A percentile compares a stretch with the other conserved stretches of the same genome.
These are phyloP conservation scores for Camponotus pennsylvanicus DNA, from an alignment of 1,140 invertebrate genomes.

Conservation along the genomic window DNA sequence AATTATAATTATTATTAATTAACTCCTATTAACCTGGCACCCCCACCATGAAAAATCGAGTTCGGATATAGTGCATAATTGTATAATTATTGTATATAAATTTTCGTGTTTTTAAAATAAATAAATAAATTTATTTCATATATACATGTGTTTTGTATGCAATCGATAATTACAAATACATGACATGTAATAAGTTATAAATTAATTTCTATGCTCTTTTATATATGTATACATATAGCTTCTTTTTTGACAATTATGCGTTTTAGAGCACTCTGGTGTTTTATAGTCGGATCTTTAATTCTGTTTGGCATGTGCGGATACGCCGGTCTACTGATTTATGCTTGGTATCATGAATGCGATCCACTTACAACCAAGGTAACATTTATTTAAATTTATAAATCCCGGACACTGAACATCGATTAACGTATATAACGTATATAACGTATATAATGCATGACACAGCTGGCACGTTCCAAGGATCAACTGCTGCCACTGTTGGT, in stretches of 20 bases:
- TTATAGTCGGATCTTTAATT: slow-evolving; percentile 88
- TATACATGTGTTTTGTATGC: no score
- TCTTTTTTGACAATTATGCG: not conserved
- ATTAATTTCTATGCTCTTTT: no score
- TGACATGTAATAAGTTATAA: no score
- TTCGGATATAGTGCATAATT: no score
- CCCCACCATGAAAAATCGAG: no score
- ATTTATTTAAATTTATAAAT: not conserved
- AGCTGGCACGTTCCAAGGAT: slow-evolving; percentile 91
- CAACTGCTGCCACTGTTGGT: slow-evolving; percentile 92
- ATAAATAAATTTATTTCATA: no score
- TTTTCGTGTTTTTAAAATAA: no score
- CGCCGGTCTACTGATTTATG: slow-evolving; percentile 93
- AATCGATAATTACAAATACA: no score
- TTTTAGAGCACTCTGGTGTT: slow-evolving; percentile 90
- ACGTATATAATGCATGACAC: slow-evolving; percentile 71
- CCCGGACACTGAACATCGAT: not conserved
- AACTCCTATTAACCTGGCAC: no score
- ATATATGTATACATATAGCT: no score
- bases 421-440: not conserved
- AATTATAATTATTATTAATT: no score
- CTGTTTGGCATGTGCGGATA: slow-evolving; percentile 89
- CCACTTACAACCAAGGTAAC: slow-evolving; percentile 91
- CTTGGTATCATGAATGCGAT: slow-evolving; percentile 94
- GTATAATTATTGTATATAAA: no score